phyloP scores from a whole-genome alignment of 1,140 invertebrate species.

The Drosophila ficusphila region DNA sequence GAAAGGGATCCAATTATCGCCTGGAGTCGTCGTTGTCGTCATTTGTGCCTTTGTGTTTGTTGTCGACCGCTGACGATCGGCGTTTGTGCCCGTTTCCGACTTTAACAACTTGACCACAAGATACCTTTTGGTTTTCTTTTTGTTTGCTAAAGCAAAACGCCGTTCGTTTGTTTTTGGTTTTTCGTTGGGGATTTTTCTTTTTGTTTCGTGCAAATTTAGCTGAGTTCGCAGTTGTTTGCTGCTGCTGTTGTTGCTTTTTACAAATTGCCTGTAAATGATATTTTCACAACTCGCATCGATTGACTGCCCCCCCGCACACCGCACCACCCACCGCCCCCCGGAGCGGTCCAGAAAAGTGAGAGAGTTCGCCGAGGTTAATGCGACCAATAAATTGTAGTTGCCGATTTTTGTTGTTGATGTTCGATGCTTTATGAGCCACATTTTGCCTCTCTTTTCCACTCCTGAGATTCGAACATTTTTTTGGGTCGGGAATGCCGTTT shows the following conservation, averaged over 20 bases:
- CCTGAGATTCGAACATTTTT: background rate
- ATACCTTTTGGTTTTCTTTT: slow-evolving; percentile 41
- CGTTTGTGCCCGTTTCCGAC: slow-evolving; percentile 76
- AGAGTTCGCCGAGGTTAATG: slow-evolving; percentile 76
- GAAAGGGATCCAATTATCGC: slow-evolving; percentile 78
- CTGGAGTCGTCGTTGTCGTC: slow-evolving; percentile 57
- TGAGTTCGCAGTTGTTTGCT: slow-evolving; percentile 53
- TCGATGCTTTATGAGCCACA: slow-evolving; percentile 71
- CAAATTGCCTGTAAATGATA: slow-evolving; percentile 81
- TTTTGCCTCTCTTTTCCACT: slow-evolving; percentile 39
- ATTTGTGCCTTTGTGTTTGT: slow-evolving; percentile 35
- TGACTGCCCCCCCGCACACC: slow-evolving; percentile 30
- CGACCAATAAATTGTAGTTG: slow-evolving; percentile 75
- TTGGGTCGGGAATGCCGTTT: slow-evolving; percentile 15
- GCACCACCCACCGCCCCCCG: background rate
- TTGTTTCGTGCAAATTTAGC: slow-evolving; percentile 68
- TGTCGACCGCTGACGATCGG: slow-evolving; percentile 62
- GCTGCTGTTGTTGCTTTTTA: slow-evolving; percentile 47
- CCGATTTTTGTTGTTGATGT: slow-evolving; percentile 65
- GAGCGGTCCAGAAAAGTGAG: slow-evolving; percentile 54
- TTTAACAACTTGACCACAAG: slow-evolving; percentile 71
- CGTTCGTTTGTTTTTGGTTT: slow-evolving; percentile 58
- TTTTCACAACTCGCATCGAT: slow-evolving; percentile 80
- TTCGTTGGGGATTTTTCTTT: slow-evolving; percentile 22
- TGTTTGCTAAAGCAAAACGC: slow-evolving; percentile 68